phyloP scores from a whole-genome alignment of 1,140 invertebrate genomes.

The Drosophila lini region DNA sequence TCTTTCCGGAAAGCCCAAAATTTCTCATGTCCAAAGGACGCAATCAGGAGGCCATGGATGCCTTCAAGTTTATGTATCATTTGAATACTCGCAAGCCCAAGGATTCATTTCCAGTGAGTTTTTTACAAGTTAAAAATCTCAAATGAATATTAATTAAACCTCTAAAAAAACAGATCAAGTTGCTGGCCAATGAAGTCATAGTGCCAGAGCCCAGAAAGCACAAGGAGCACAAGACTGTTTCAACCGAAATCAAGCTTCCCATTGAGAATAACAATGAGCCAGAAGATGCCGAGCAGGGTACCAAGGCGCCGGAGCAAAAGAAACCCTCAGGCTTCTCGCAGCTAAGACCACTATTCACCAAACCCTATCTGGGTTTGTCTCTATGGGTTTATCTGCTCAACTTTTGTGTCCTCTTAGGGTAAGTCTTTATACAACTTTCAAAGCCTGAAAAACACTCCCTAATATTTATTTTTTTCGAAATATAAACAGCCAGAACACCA shows the following conservation, averaged over 20 bases:
- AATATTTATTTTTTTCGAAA: too few species aligned
- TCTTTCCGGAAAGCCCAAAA: slow-evolving; percentile 92
- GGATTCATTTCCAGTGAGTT: slow-evolving; percentile 88
- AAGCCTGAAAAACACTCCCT: not conserved
- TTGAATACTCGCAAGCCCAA: slow-evolving; percentile 87
- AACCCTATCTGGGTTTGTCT: slow-evolving; percentile 68
- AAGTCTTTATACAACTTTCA: slow-evolving; percentile 4
- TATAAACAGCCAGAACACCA: slow-evolving; percentile 61
- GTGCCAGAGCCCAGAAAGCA: slow-evolving; percentile 29
- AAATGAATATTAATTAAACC: not conserved
- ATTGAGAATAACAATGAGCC: not conserved
- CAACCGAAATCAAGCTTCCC: slow-evolving; percentile 5
- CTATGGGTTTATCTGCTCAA: slow-evolving; percentile 72
- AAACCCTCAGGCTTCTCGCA: slow-evolving; percentile 53
- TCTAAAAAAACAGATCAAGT: slow-evolving; percentile 47
- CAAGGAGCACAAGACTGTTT: not conserved
- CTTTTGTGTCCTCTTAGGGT: slow-evolving; percentile 74
- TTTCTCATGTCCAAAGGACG: slow-evolving; percentile 90
- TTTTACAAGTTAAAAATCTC: not conserved
- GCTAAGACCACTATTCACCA: slow-evolving; percentile 64
- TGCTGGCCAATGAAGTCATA: slow-evolving; percentile 60
- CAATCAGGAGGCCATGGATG: slow-evolving; percentile 87
- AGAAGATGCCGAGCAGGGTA: slow-evolving; percentile 28
- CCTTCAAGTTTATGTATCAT: slow-evolving; percentile 71
- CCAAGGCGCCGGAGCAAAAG: not conserved